Conservation (phyloP, 2,888 invertebrate species). For the Noctua fimbriata region DNA sequence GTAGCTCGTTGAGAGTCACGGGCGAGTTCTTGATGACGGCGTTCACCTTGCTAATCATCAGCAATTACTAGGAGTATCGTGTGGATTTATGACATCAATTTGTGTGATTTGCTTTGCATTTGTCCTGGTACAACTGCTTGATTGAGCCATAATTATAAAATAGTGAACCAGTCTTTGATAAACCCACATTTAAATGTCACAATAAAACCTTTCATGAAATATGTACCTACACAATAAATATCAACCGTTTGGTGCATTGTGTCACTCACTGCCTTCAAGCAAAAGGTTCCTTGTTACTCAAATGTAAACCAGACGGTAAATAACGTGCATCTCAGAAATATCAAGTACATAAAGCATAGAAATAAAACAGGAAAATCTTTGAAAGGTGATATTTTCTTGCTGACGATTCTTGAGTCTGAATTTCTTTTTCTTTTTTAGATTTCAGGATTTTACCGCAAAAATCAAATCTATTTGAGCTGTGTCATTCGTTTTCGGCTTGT, state of each 20-base stretch:
- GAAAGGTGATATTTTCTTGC: constrained; percentile 31
- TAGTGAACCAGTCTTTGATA: background rate
- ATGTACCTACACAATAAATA: background rate
- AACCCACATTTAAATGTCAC: background rate
- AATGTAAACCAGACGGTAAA: constrained; percentile 3
- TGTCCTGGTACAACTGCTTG: background rate
- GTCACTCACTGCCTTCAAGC: background rate
- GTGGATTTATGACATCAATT: background rate
- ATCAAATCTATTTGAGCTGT: constrained; percentile 54
- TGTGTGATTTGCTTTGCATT: too few relatives aligned
- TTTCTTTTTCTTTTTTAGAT: constrained; percentile 23
- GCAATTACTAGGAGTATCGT: constrained; percentile 33
- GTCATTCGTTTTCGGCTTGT: constrained; percentile 50
- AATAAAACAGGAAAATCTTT: constrained; percentile 21
- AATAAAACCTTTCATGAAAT: background rate
- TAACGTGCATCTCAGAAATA: background rate
- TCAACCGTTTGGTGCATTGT: background rate
- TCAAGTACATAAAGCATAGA: constrained; percentile 16
- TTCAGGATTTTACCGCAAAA: constrained; percentile 42
- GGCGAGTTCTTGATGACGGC: constrained; percentile 92
- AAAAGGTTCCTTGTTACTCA: background rate
- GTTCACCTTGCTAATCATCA: constrained; percentile 93
- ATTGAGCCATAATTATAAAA: background rate
- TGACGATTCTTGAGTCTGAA: constrained; percentile 29
- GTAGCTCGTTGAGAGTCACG: constrained; percentile 92